Base-by-base conservation (phyloP, 2,888 invertebrate species). In the Synanthedon myopaeformis region DNA sequence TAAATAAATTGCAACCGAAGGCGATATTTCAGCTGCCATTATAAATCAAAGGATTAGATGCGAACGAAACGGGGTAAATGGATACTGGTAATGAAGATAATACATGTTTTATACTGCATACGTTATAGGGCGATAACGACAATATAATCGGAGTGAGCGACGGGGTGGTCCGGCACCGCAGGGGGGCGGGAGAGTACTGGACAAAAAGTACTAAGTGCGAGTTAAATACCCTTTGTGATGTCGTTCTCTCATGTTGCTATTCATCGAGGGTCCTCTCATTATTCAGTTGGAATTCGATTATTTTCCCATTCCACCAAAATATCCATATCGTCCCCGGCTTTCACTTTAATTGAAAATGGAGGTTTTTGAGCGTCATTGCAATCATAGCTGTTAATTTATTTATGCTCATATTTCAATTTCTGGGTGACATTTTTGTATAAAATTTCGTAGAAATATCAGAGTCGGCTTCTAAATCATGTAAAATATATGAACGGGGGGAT, bases 251-350 rank as follows among this genome's bases (percentile, higher is more conserved):
- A 75, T 80, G 81, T 69, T 73, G 67, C 78, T 72, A 79, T 82
- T 79, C 79, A 79, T 76, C 77, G 76, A 81, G 83, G 82, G 83
- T 74, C 76, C 81, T 78, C 82, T 84, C 84, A 87, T 86, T 87
- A 87, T 87, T 87, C 85, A 82, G 83, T 70, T 69, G 73, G 82
- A 86, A 87, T 85, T 87, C 82, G 87, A 87, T 86, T 87, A 87
- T 85, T 81, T 86, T 84, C 86, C 87, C 86, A 86, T 87, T 83
- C 82, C 72, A 71, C 19, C 74, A 81, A 82, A 85, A 86, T 85
- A 87, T 86, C 85, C 83, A 85, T 84, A 85, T 79, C 84, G 82
- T 78, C 81, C 83, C 80, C 73, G 66, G 82, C 84, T 85, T 78
- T 86, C 70, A 80, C 64, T 82, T 69, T 83, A 87, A 86, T 87